Evolutionary conservation across 2,888 invertebrate genomes (phyloP), one percentile per base, ranked within the genome.

Genomic region (Drosophila siamana): DNA sequence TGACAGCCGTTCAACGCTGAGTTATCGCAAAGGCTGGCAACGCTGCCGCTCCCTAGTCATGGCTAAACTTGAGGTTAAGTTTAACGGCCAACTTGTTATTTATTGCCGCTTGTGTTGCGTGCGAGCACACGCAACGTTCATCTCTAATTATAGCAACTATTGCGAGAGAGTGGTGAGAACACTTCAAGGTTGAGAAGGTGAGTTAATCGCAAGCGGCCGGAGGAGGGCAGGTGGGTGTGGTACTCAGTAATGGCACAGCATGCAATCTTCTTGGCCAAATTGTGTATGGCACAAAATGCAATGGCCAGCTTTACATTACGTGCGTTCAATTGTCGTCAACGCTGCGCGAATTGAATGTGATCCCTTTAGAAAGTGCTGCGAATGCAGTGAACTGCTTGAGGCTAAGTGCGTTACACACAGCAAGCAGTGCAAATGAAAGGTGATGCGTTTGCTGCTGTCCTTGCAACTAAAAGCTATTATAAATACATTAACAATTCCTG

Each of bases 251-350:
- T 41, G 19, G 19, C 55, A 22, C 44, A 55, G 57, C 59, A 59
- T 59, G 59, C 59, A 59, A 59, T 24, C 48, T 47, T 28, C 38
- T 26, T 47, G 13, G 38, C 46, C 46, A 56, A 60, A 60, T 51
- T 60, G 61, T 44, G n/a, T n/a, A n/a, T n/a, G n/a, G n/a, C n/a
- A n/a, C n/a, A n/a, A 40, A 52, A 36, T n/a, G 36, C 15, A 44
- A 44, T 22, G 9, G 28, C 19, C 8, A 28, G 43, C 43, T n/a
- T 43, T 13, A n/a, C 28, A 9, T 28, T 28, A n/a, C n/a, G n/a
- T n/a, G n/a, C 36, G 33, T 38, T 38, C 47, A 47, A 57, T 57
- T 57, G 40, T 40, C 48, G 57, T 57, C 57, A 57, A 26, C 1
- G n/a, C n/a, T n/a, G n/a, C 8, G 15, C 24, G 15, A 26, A 22